A percentile compares a stretch with the other conserved stretches of the same genome.
Conservation (phyloP, 30 jellyfish, hydroid and myxozoan genomes). For the Phacellophora camtschatica region DNA sequence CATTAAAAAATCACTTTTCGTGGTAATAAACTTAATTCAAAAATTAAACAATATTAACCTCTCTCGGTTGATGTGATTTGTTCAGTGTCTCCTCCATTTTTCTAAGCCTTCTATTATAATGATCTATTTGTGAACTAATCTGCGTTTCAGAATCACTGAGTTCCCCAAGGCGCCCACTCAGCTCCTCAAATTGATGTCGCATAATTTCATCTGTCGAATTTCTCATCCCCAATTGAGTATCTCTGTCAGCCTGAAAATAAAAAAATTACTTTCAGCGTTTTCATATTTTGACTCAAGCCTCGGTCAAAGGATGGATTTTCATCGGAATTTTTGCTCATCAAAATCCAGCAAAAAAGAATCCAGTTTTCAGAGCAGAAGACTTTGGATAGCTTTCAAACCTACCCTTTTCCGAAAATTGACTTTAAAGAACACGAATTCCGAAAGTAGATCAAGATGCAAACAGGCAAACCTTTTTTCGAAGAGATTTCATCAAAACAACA, state of each 20-base stretch:
- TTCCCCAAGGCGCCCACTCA: slow-evolving; percentile 68
- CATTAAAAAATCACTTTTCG: too few relatives aligned
- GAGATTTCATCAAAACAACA: background rate
- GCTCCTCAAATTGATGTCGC: slow-evolving; percentile 70
- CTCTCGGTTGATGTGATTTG: slow-evolving; percentile 17
- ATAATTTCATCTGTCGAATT: slow-evolving; percentile 20
- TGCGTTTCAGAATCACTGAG: slow-evolving; percentile 55
- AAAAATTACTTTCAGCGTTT: background rate
- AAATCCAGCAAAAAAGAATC: too few relatives aligned
- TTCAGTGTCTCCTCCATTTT: slow-evolving; percentile 33
- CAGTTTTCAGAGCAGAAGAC: too few relatives aligned
- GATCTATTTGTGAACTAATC: slow-evolving; percentile 54
- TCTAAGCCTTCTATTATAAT: slow-evolving; percentile 26
- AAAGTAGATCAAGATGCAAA: background rate
- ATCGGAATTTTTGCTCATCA: too few relatives aligned
- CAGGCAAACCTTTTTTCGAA: background rate
- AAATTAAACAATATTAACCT: too few relatives aligned
- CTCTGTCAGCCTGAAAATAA: slow-evolving; percentile 69
- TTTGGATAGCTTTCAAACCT: too few relatives aligned
- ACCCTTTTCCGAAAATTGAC: too few relatives aligned
- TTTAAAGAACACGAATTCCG: too few relatives aligned
- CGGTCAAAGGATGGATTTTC: too few relatives aligned
- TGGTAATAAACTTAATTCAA: too few relatives aligned
- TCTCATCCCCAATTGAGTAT: slow-evolving; percentile 52
- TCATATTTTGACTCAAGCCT: too few relatives aligned